A percentile compares a stretch with the other conserved stretches of the same genome.
Conservation (phyloP, 2,797 vertebrate species). For the Sciurus carolinensis region DNA sequence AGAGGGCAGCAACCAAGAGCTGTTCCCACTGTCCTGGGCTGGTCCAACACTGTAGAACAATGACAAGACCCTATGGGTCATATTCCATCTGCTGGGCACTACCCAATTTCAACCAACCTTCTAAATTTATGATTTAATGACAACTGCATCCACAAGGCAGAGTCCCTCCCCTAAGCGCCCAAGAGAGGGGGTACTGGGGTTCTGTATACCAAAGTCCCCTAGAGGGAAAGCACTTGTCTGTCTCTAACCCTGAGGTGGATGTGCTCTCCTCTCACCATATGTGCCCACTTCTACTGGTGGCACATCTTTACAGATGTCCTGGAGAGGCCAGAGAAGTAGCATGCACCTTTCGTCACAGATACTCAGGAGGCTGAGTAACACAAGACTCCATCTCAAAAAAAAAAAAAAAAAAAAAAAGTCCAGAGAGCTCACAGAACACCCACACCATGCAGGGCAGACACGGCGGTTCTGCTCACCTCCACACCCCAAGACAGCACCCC, state of each 20-base stretch:
- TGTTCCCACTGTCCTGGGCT: not conserved
- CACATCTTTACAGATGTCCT: not conserved
- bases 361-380: not conserved
- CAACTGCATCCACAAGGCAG: not conserved
- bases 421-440: rapidly evolving
- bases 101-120: not conserved
- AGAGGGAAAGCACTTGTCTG: not conserved
- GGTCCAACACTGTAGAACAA: not conserved
- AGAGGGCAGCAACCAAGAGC: not conserved
- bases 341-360: not conserved
- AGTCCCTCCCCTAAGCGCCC: not conserved
- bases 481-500: no score
- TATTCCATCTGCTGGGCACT: not conserved
- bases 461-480: no score
- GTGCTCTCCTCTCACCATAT: not conserved
- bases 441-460: not conserved
- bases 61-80: not conserved
- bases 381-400: not conserved
- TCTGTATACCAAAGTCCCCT: not conserved
- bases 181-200: no score
- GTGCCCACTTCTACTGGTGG: no score
- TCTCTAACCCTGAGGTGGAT: not conserved
- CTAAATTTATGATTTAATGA: not conserved
- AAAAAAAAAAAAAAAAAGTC: not conserved
- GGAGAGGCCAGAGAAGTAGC: not conserved